Conservation (phyloP, 2,797 vertebrate genomes). For the Platalea minor region DNA sequence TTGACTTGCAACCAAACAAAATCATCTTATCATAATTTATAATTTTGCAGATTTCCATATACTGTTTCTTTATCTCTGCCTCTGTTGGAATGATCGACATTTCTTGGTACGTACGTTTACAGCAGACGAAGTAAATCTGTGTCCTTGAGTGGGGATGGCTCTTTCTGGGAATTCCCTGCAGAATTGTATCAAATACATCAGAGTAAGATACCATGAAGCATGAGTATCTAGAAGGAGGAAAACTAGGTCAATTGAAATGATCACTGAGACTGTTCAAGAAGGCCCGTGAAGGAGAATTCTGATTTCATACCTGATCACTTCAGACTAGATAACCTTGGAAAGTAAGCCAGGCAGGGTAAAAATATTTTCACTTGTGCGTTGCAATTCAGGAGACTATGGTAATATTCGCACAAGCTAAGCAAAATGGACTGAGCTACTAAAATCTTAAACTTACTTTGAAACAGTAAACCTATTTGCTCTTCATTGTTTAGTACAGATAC, state of each 20-base stretch:
- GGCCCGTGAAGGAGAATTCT: not conserved
- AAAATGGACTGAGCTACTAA: not conserved
- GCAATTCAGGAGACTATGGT: not conserved
- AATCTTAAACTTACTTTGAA: not conserved
- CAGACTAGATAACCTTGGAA: not conserved
- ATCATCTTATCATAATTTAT: not conserved
- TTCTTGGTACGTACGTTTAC: rapidly evolving
- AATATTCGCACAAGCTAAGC: not conserved
- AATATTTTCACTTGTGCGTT: not conserved
- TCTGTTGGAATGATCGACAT: not conserved
- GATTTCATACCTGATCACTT: slow-evolving; percentile 26
- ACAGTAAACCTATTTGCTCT: not conserved
- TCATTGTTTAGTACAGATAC: not conserved
- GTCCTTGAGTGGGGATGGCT: not conserved
- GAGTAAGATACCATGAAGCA: not conserved
- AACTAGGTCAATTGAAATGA: slow-evolving; percentile 37
- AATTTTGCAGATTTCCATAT: not conserved
- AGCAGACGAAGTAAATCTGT: not conserved
- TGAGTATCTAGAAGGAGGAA: not conserved
- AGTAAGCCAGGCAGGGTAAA: not conserved
- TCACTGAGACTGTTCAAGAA: not conserved
- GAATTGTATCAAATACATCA: not conserved
- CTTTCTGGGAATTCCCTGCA: not conserved
- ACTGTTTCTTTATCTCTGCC: not conserved
- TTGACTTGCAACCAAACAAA: not conserved